Conservation (phyloP, 2,113 vertebrate species). For the Catharus bicknelli region DNA sequence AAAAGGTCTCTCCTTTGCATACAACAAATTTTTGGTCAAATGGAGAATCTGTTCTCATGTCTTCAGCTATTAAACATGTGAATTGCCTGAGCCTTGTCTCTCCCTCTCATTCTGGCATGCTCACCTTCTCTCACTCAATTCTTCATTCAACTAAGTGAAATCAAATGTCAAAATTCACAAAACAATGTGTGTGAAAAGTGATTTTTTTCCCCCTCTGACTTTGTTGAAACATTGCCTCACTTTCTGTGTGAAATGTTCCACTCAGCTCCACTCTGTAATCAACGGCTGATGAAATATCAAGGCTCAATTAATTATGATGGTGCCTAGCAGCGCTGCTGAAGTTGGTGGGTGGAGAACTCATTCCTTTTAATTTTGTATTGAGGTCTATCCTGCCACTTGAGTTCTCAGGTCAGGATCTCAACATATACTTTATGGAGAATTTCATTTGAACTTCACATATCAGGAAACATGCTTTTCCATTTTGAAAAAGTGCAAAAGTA, state of each 20-base stretch:
- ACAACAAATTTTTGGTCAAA: neutral
- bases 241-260: conserved; percentile 61
- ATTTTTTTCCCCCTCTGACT: neutral
- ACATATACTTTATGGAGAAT: neutral
- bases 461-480: neutral
- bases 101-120: neutral
- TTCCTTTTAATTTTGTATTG: conserved; percentile 59
- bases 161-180: conserved; percentile 39
- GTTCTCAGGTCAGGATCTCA: conserved; percentile 12
- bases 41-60: neutral
- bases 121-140: neutral
- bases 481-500: neutral
- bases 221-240: conserved; percentile 49
- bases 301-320: conserved; percentile 64
- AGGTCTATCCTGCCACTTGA: neutral
- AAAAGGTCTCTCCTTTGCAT: neutral
- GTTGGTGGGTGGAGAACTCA: conserved; percentile 55
- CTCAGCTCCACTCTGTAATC: conserved; percentile 60
- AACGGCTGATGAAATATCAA: conserved; percentile 72
- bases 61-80: neutral
- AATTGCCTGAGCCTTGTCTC: neutral
- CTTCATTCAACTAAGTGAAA: conserved; percentile 29
- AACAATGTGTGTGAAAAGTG: conserved; percentile 20
- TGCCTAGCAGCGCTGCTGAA: conserved; percentile 48
- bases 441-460: conserved; percentile 8